Conservation (phyloP, 2,113 vertebrate genomes). For the Abramis brama region DNA sequence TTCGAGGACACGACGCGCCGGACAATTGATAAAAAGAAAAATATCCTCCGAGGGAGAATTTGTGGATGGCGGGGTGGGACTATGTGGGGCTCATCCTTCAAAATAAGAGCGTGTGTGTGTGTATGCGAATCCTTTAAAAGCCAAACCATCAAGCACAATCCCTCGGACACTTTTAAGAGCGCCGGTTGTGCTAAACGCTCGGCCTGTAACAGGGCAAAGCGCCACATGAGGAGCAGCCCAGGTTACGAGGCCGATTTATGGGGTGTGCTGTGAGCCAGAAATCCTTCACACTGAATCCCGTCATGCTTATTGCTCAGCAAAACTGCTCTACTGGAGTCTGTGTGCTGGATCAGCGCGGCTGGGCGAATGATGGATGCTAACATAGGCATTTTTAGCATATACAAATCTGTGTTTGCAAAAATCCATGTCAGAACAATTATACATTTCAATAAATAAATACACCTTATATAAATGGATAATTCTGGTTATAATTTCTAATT, state of each 20-base stretch:
- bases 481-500: background rate
- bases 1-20: constrained; percentile 60
- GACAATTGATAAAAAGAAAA: constrained; percentile 82
- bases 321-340: constrained; percentile 31
- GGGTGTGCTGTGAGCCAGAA: constrained; percentile 65
- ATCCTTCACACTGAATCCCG: constrained; percentile 34
- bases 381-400: background rate
- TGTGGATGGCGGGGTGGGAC: constrained; percentile 59
- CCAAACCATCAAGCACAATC: constrained; percentile 74
- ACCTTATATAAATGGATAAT: background rate
- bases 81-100: constrained; percentile 73
- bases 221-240: constrained; percentile 70
- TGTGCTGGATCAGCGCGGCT: constrained; percentile 34
- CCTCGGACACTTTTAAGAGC: constrained; percentile 73
- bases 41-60: constrained; percentile 64
- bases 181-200: constrained; percentile 68
- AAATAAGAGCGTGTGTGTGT: constrained; percentile 55
- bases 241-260: constrained; percentile 79
- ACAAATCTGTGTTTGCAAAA: background rate
- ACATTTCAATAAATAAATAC: background rate
- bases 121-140: constrained; percentile 56
- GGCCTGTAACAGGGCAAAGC: constrained; percentile 72
- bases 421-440: too few species aligned
- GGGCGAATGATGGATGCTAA: constrained; percentile 9
- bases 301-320: constrained; percentile 50